Evolutionary conservation across 2,888 invertebrate species (phyloP).

Genomic region (Stenchaetothrips biformis): DNA sequence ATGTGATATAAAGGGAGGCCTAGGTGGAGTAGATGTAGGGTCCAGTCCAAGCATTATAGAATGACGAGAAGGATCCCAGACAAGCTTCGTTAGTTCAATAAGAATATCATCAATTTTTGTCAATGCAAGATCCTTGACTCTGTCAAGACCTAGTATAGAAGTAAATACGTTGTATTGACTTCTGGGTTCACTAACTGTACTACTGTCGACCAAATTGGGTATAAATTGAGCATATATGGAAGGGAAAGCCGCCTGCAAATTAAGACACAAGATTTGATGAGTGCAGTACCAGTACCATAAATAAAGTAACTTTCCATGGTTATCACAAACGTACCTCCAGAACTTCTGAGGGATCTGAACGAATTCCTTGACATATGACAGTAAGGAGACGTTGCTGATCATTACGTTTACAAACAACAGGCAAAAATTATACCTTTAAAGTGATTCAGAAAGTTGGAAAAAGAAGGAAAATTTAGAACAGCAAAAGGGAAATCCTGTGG

Average conservation of each 20-base stretch:
- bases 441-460: slow-evolving; percentile 46
- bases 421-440: slow-evolving; percentile 46
- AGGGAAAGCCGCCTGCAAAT: not conserved
- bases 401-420: slow-evolving; percentile 45
- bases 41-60: slow-evolving; percentile 41
- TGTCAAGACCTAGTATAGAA: not conserved
- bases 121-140: slow-evolving; percentile 42
- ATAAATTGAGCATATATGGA: not conserved
- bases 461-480: slow-evolving; percentile 43
- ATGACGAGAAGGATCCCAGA: slow-evolving; percentile 47
- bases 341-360: slow-evolving; percentile 34
- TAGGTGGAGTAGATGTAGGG: slow-evolving; percentile 27
- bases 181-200: not conserved
- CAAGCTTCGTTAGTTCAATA: slow-evolving; percentile 43
- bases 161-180: not conserved
- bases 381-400: slow-evolving; percentile 40
- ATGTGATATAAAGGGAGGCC: not conserved
- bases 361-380: slow-evolving; percentile 41
- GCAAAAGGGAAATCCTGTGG: slow-evolving; percentile 45
- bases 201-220: not conserved
- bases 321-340: slow-evolving; percentile 15
- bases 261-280: not conserved
- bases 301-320: not conserved
- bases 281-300: too few relatives aligned
- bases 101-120: slow-evolving; percentile 48